A percentile compares a stretch with the other conserved stretches of the same genome.
These are phyloP conservation scores for Ceratosolen solmsi DNA, from an alignment of 1,140 invertebrate genomes.

Conservation along the genomic window DNA sequence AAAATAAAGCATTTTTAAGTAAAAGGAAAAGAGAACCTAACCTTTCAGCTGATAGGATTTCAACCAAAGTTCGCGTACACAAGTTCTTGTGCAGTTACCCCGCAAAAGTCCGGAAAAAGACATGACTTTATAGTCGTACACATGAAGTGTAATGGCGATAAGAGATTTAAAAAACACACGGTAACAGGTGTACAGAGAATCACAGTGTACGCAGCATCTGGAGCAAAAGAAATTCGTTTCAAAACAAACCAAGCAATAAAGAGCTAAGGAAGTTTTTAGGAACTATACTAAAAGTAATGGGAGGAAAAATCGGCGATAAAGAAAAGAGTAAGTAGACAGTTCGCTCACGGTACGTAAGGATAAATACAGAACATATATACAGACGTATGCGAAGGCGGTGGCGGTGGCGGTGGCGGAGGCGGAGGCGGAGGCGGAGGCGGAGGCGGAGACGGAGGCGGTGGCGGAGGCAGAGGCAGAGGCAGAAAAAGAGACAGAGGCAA, in stretches of 20 bases:
- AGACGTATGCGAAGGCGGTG: no score
- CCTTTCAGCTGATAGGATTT: slow-evolving; percentile 26
- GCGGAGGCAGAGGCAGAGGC: no score
- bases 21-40: slow-evolving; percentile 24
- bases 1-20: neutral
- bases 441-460: no score
- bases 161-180: slow-evolving; percentile 28
- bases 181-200: slow-evolving; percentile 65
- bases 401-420: no score
- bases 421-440: no score
- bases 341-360: neutral
- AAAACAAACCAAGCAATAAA: slow-evolving; percentile 11
- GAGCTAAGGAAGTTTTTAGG: neutral
- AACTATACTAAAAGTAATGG: slow-evolving; percentile 1
- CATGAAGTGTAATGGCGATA: slow-evolving; percentile 14
- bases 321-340: neutral
- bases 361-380: no score
- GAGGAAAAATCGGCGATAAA: neutral
- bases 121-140: neutral
- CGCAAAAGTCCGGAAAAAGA: slow-evolving; percentile 37
- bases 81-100: neutral
- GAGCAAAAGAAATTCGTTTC: slow-evolving; percentile 50
- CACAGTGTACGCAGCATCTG: slow-evolving; percentile 57
- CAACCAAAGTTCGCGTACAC: slow-evolving; percentile 13
- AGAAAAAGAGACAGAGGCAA: no score